Evolutionary conservation across 2,113 vertebrate genomes (phyloP).

Genomic region (Amblyornis subalaris): DNA sequence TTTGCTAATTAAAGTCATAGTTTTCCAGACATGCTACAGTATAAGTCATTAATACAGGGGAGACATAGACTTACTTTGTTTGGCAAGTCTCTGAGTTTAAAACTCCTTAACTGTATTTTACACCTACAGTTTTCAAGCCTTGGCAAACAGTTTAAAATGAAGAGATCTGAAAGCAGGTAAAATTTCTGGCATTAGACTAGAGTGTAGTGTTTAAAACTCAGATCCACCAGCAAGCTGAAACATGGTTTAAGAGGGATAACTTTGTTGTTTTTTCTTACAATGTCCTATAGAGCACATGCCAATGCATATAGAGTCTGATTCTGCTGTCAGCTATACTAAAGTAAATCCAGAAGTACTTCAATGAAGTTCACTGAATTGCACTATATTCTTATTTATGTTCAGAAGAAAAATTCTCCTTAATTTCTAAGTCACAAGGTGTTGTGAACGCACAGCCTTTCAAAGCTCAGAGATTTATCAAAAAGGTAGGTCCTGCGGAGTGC

Average conservation of each 20-base stretch:
- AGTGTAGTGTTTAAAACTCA: slow-evolving; percentile 28
- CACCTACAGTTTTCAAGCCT: slow-evolving; percentile 26
- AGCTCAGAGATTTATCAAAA: slow-evolving; percentile 18
- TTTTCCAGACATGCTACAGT: background rate
- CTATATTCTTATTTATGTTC: background rate
- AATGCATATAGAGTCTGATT: slow-evolving; percentile 18
- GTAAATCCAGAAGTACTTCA: slow-evolving; percentile 45
- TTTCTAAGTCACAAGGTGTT: slow-evolving; percentile 1
- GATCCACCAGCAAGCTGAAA: slow-evolving; percentile 44
- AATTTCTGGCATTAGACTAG: slow-evolving; percentile 49
- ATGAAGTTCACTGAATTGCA: slow-evolving; percentile 13
- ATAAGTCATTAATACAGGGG: background rate
- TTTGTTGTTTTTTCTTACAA: slow-evolving; percentile 55
- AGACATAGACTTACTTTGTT: background rate
- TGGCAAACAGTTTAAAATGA: slow-evolving; percentile 43
- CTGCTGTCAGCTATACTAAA: slow-evolving; percentile 34
- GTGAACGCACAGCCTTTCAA: slow-evolving; percentile 10
- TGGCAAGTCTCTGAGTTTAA: background rate
- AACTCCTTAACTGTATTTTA: slow-evolving; percentile 29
- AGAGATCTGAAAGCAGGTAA: slow-evolving; percentile 37
- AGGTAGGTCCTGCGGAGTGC: background rate
- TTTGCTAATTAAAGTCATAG: background rate
- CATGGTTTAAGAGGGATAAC: slow-evolving; percentile 20
- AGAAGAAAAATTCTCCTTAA: slow-evolving; percentile 14
- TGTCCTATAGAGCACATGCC: slow-evolving; percentile 29